Percentiles rank a stretch among this genome's conserved stretches.
phyloP scores from a whole-genome alignment of 2,888 invertebrate genomes.

The Anoncus sp. region DNA sequence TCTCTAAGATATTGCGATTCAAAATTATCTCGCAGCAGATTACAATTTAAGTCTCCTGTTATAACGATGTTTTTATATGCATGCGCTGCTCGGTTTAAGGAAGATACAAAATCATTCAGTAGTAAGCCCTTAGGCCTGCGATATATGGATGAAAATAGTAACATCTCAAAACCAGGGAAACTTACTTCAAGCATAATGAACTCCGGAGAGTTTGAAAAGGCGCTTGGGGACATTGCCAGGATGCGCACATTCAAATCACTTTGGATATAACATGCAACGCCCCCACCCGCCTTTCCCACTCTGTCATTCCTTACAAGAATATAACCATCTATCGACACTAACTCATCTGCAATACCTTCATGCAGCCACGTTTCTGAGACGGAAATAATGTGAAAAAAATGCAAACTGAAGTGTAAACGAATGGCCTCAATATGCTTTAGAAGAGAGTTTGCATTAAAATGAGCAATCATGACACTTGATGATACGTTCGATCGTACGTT shows the following conservation, averaged over 20 bases:
- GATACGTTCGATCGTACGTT: too few relatives aligned
- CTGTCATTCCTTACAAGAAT: not conserved
- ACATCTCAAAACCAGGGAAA: not conserved
- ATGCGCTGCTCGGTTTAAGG: not conserved
- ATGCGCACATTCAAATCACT: not conserved
- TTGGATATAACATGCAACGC: not conserved
- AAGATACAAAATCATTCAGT: not conserved
- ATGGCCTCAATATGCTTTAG: not conserved
- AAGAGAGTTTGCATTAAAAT: conserved; percentile 2
- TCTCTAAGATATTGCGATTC: not conserved
- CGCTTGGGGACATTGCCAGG: not conserved
- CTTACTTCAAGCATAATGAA: not conserved
- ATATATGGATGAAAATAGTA: not conserved
- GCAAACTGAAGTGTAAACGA: too few relatives aligned
- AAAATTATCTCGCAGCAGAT: not conserved
- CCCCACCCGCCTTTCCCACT: not conserved
- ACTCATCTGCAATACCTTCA: not conserved
- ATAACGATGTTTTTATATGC: conserved; percentile 6
- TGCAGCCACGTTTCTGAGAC: conserved; percentile 2
- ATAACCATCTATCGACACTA: not conserved
- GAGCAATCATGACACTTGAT: not conserved
- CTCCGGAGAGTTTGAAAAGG: not conserved
- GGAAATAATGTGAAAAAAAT: not conserved
- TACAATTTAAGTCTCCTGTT: conserved; percentile 7
- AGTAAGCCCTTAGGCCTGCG: not conserved